Evolutionary conservation across 2,888 invertebrate species (phyloP), one percentile per base, ranked within the genome.

Genomic region (Tenodera sinensis): DNA sequence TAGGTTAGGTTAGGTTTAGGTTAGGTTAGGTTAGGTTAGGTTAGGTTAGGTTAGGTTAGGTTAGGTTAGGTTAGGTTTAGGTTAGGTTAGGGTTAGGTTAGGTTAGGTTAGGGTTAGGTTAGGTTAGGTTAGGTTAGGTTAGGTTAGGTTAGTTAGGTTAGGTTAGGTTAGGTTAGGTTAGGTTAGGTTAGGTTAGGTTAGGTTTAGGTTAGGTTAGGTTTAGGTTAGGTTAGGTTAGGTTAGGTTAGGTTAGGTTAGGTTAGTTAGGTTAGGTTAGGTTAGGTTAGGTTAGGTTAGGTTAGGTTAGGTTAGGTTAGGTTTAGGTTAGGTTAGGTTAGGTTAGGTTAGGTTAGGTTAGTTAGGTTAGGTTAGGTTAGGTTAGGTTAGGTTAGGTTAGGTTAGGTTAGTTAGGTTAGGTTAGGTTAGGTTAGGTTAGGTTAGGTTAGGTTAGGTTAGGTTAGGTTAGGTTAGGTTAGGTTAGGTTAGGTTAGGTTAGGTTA

Each of bases 111-210:
- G 30, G n/a, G 88, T 88, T 88, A 88, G 28, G 88, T 88, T 84
- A 88, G 84, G 88, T 88, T 88, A 88, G 28, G 88, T 84, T 88
- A 88, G 84, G 88, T 84, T 83, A 14, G 42, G 47, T 81, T 81
- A 47, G 30, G 71, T 71, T 83, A 83, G 83, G 27, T 83, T 15
- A 20, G n/a, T 83, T 34, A 34, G 34, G 34, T 34, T 91, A 91
- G 91, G 91, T 92, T 91, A 89, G 91, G 91, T 91, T 90, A 34
- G 34, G 42, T 42, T 42, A 42, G 42, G 42, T 42, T 42, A 42
- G 42, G 42, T 42, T 42, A 42, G n/a, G 42, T 42, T 42, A 42
- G 42, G 42, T 42, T 42, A 42, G 42, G 42, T 42, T 42, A 42
- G 42, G 42, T 83, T 83, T 20, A 4, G 7, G 86, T 34, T 86